Evolutionary conservation across 1,140 invertebrate genomes (phyloP).

Genomic region (Eumaeus atala): DNA sequence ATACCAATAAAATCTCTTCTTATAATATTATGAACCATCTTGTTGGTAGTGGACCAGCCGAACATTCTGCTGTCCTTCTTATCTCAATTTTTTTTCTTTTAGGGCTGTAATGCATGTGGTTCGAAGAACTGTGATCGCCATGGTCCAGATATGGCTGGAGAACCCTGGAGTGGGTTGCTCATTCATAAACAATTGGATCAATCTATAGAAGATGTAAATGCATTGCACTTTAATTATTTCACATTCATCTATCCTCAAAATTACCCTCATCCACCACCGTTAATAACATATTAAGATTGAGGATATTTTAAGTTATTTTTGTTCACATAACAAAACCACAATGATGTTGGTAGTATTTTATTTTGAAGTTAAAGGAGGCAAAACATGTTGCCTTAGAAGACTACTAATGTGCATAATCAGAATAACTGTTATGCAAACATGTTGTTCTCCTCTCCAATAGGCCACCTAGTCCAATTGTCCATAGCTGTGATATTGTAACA

Average conservation of each 20-base stretch:
- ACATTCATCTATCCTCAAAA: too few species aligned
- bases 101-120: constrained; percentile 62
- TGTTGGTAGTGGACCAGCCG: neutral
- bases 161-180: constrained; percentile 80
- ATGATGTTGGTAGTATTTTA: neutral
- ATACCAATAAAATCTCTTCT: constrained; percentile 22
- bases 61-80: too few species aligned
- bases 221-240: neutral
- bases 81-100: constrained; percentile 16
- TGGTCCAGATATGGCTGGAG: constrained; percentile 54
- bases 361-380: neutral
- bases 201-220: constrained; percentile 80
- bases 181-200: constrained; percentile 79
- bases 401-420: too few species aligned
- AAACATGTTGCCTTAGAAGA: too few species aligned
- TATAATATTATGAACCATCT: neutral
- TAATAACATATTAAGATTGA: too few species aligned
- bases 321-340: too few species aligned
- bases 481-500: too few species aligned
- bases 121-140: constrained; percentile 70
- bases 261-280: too few species aligned
- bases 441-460: too few species aligned
- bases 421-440: too few species aligned
- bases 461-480: too few species aligned
- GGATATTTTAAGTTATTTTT: too few species aligned